These are phyloP conservation scores for Leptoteleia sp. DNA, from an alignment of 1,140 invertebrate species.

Conservation along the genomic window DNA sequence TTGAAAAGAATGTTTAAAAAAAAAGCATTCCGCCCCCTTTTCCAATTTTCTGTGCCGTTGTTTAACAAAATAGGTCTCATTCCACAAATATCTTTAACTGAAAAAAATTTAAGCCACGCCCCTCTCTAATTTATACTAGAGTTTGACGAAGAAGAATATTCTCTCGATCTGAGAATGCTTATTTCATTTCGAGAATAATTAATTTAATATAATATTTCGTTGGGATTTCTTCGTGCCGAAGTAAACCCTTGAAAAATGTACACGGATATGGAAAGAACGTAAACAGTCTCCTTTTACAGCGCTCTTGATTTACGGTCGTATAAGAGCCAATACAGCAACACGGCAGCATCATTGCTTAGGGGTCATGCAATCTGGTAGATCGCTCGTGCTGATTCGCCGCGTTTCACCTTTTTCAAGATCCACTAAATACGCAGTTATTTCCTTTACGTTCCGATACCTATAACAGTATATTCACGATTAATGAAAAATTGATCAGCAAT, in stretches of 20 bases:
- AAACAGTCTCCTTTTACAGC: conserved; percentile 51
- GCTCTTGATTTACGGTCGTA: conserved; percentile 74
- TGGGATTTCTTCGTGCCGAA: conserved; percentile 5
- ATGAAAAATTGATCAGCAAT: conserved; percentile 22
- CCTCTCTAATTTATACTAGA: no score
- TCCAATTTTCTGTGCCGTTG: no score
- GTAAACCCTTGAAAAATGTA: conserved; percentile 17
- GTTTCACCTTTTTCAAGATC: conserved; percentile 43
- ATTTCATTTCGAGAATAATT: background rate
- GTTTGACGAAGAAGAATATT: no score
- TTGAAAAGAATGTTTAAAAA: no score
- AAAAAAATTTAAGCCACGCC: no score
- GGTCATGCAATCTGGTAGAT: conserved; percentile 66
- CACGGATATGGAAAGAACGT: conserved; percentile 52
- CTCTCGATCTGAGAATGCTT: no score
- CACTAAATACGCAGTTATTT: conserved; percentile 42
- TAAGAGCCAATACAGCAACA: conserved; percentile 52
- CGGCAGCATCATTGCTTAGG: conserved; percentile 58
- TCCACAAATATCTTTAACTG: no score
- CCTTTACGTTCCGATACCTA: background rate
- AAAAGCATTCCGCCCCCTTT: no score
- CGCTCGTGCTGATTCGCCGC: conserved; percentile 58
- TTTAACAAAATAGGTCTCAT: no score
- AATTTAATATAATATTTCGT: conserved; percentile 21
- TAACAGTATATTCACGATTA: conserved; percentile 15